A percentile compares a stretch with the other conserved stretches of the same genome.
phyloP scores from a whole-genome alignment of 2,797 vertebrate species.

The Meda fulgida region DNA sequence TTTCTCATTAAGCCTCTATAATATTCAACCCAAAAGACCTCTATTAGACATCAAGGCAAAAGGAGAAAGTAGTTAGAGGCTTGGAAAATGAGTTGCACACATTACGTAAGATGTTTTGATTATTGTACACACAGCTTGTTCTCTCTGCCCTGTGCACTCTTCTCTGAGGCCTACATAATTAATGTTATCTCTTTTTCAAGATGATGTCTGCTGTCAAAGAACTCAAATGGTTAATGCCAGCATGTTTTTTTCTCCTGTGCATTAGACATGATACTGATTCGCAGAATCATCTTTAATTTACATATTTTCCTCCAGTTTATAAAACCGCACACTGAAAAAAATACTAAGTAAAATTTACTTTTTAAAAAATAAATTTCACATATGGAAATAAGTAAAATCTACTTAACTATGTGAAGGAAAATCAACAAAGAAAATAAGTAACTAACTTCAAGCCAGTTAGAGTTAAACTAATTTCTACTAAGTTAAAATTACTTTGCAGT shows the following conservation, averaged over 20 bases:
- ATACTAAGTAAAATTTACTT: no score
- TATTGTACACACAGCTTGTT: constrained; percentile 20
- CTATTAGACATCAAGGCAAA: constrained; percentile 46
- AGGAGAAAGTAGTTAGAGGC: constrained; percentile 31
- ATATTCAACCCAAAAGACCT: constrained; percentile 42
- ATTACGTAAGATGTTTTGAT: constrained; percentile 39
- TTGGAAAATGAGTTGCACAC: constrained; percentile 26
- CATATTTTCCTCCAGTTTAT: constrained; percentile 8
- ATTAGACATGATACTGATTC: constrained; percentile 15
- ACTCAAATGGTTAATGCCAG: constrained; percentile 22
- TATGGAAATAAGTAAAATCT: no score
- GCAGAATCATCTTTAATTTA: constrained; percentile 6
- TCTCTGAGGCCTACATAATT: constrained; percentile 34
- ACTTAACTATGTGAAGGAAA: no score
- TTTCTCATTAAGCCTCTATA: constrained; percentile 36
- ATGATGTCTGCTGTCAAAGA: constrained; percentile 14
- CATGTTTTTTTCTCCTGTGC: constrained; percentile 15
- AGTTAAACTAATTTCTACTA: no score
- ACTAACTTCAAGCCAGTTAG: no score
- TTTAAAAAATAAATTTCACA: no score
- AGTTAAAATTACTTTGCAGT: no score
- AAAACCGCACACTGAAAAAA: not conserved
- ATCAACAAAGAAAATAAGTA: no score
- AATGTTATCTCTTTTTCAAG: constrained; percentile 1
- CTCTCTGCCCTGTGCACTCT: constrained; percentile 12